Conservation (phyloP, 2,888 invertebrate genomes). For the Troides helena region DNA sequence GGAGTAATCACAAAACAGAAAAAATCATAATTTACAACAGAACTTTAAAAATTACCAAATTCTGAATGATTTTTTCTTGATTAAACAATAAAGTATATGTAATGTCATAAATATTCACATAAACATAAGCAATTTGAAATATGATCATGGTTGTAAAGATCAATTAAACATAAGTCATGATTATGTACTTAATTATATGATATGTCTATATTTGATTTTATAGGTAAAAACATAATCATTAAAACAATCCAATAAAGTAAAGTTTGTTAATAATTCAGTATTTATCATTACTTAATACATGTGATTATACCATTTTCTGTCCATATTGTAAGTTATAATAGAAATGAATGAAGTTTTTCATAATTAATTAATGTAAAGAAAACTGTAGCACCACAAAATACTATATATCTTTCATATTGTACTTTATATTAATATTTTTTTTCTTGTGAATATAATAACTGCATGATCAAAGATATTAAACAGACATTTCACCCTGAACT, state of each 20-base stretch:
- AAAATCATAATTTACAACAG: neutral
- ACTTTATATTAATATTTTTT: conserved; percentile 34
- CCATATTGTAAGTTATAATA: neutral
- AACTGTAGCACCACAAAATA: conserved; percentile 18
- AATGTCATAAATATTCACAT: no score
- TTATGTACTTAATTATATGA: neutral
- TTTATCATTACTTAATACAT: neutral
- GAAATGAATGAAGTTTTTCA: neutral
- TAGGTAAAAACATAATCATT: neutral
- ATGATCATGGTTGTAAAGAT: no score
- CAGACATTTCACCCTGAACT: neutral
- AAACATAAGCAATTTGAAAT: no score
- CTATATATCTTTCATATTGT: neutral
- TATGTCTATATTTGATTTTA: neutral
- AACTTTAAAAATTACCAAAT: no score
- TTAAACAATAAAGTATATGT: no score
- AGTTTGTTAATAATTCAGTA: neutral
- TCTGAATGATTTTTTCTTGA: no score
- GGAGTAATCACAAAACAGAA: neutral
- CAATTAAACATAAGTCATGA: no score
- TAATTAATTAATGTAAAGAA: conserved; percentile 2
- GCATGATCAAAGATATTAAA: neutral
- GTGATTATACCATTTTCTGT: neutral
- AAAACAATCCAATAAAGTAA: neutral
- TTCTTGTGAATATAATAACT: neutral